Base-by-base conservation (phyloP, 2,888 invertebrate genomes). In the Aporophyla nigra region DNA sequence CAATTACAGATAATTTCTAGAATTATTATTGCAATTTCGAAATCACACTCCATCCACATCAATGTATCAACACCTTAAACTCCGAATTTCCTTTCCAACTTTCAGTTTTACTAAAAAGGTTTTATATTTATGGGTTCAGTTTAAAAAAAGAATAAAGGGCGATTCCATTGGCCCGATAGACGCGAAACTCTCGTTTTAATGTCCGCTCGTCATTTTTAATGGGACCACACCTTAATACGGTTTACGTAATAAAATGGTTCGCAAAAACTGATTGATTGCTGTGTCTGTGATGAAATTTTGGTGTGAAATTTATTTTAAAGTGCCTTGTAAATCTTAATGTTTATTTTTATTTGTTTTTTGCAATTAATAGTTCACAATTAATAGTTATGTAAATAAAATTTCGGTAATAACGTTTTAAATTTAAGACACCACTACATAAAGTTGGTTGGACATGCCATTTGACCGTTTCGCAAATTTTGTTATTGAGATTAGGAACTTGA, bases 151-250 rank as follows among this genome's bases (percentile, higher is more conserved):
- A 85, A 85, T 86, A 85, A 88, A 87, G 88, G 87, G 87, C 89
- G 92, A 92, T 92, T 89, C 87, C 90, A 88, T 86, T 89, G 85
- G 76, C 84, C 86, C 90, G 92, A 93, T 92, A 92, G 88, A 88
- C 77, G 76, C 68, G 87, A 86, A 87, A 88, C 85, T 88, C 87
- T 82, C 84, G 86, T 90, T 92, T 91, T 88, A 92, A 92, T 90
- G 90, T 78, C 76, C 79, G 87, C 88, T 91, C 93, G 91, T 93
- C 92, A 93, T 90, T 90, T 93, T 92, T 93, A 92, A 93, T 92
- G 92, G 89, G 89, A 88, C 85, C 87, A 82, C 83, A 84, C 81
- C 86, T 86, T 86, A 85, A 80, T 88, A 88, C 83, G 81, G 87
- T 88, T 88, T 78, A 76, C 75, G 78, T 75, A 85, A 86, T 85